Evolutionary conservation across 2,797 vertebrate species (phyloP), one percentile per base, ranked within the genome.

Genomic region (Tokudaia tokunoshimensis): DNA sequence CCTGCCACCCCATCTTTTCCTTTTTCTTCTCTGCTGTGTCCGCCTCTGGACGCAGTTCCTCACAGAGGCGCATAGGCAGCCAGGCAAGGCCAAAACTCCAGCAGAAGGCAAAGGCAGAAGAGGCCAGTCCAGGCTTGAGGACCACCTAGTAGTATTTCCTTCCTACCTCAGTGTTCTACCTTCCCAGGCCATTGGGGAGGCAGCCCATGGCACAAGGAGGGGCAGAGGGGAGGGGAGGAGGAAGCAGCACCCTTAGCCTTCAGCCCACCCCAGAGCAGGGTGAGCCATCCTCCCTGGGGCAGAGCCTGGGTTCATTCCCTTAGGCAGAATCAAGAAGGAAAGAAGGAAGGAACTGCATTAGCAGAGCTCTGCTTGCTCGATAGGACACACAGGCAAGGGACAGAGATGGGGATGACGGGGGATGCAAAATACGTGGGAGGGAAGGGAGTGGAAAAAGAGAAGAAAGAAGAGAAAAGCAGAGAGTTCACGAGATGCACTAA

Each of bases 191-290:
- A 44, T 0, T 19, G 52, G 34, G 47, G 89, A 87, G 95, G 92
- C 91, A 85, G 47, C 95, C 52, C 67, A 26, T 47, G 59, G 96
- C 81, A 84, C 65, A 37, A 15, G 41, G 41, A 59, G 19, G 90
- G 82, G 52, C 0, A 0, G 24, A 2, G 57, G 65, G 79, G 24
- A 2, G 50, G 13, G 15, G 50, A 52, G 63, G 86, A 22, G 57
- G 67, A 65, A 82, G 75, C 70, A 94, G 91, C 89, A 92, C 96
- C 96, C 96, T 59, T 50, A 76, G 65, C 82, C 94, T 90, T 74
- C 20, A 85, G 63, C 26, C 63, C 72, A 61, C 72, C 52, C 61
- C 50, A 70, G 41, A 89, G 83, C 86, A 84, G 94, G 79, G 55
- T 8, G 34, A 70, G n/a, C 52, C 14, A 2, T 65, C 86, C 87